Evolutionary conservation across 2,888 invertebrate species (phyloP), one percentile per base, ranked within the genome.

Genomic region (Drosophila putrida): DNA sequence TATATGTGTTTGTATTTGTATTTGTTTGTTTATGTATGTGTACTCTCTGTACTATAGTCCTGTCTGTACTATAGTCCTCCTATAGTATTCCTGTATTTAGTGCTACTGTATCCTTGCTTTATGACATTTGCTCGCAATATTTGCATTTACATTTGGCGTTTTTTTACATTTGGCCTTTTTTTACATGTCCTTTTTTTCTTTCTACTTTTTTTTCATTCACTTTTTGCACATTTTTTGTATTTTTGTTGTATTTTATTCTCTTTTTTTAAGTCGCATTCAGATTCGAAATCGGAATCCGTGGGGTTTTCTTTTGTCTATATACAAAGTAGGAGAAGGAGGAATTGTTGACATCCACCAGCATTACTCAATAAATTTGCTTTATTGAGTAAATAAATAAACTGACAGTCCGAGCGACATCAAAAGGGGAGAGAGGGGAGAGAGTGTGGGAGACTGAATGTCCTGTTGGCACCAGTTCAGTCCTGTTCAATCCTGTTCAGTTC

Each of bases 291-390:
- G 46, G 49, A 60, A 64, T 51, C 58, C 50, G 27, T 50, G 54
- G 57, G 9, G n/a, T n/a, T 2, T 39, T 39, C 63, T 57, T 57
- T 63, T 57, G 44, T 35, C 31, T 25, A 33, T 25, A 33, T 41
- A 11, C 57, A 27, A 38, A 1, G 13, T 8, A n/a, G n/a, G 25
- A 4, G 13, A 10, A 13, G 13, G 13, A 6, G 31, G 38, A n/a
- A n/a, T n/a, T n/a, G 15, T 54, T 31, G 33, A 39, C 61, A 11
- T 11, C 10, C 57, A n/a, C 44, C 8, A 35, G 68, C 53, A 81
- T 77, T 81, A 82, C 85, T 75, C 83, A 79, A 83, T 83, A 85
- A 85, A 83, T 83, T 83, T 85, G 81, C 81, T 81, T 85, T 83
- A 83, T 85, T 85, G 79, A 78, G 85, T 83, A 85, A 83, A 83